Conservation (phyloP, 2,888 invertebrate genomes). For the Caenorhabditis macrosperma region DNA sequence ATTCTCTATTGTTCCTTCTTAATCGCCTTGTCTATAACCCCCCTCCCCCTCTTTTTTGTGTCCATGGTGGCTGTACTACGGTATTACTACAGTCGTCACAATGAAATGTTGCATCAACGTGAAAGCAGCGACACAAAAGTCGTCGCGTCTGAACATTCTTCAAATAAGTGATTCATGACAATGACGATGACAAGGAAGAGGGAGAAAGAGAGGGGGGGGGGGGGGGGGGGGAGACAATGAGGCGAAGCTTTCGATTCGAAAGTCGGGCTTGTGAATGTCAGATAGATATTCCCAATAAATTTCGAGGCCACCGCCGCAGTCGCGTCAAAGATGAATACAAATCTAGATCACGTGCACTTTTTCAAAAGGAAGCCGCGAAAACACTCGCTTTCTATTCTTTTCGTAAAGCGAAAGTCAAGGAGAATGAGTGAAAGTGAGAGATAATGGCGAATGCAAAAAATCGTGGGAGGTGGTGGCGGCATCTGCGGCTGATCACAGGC, state of each 20-base stretch:
- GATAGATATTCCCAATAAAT: not conserved
- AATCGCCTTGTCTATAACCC: not conserved
- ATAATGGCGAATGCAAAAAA: not conserved
- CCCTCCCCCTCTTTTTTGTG: not conserved
- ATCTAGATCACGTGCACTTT: constrained; percentile 50
- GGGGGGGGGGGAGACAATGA: no score
- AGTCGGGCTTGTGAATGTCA: not conserved
- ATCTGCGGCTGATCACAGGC: no score
- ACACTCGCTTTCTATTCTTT: constrained; percentile 2
- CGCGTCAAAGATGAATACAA: constrained; percentile 16
- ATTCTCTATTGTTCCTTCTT: constrained; percentile 38
- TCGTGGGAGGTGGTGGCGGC: no score
- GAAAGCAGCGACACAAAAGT: no score
- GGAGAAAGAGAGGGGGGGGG: no score
- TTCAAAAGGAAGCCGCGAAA: constrained; percentile 8
- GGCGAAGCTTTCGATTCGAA: no score
- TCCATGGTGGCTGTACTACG: no score
- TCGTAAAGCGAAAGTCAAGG: not conserved
- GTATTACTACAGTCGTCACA: no score
- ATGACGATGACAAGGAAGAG: no score
- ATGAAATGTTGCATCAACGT: no score
- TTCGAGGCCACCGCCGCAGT: not conserved
- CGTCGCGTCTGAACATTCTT: no score
- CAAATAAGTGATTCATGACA: no score
- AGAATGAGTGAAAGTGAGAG: constrained; percentile 29